Evolutionary conservation across 2,888 invertebrate genomes (phyloP), one percentile per base, ranked within the genome.

Genomic region (Amphipyra tragopoginis): DNA sequence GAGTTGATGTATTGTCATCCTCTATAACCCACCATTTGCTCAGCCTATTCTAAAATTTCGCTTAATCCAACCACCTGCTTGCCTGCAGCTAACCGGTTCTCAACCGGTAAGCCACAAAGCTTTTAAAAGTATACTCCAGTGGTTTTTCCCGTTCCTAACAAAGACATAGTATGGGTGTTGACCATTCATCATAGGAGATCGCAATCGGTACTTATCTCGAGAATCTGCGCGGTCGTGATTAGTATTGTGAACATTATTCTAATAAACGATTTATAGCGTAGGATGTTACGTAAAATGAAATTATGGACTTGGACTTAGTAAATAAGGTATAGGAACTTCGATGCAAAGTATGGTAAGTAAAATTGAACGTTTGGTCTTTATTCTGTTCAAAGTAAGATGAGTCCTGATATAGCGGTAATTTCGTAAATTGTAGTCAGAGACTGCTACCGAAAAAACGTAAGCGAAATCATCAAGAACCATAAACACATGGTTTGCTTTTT

Each of bases 181-280:
- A 77, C 84, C 88, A 90, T 91, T 91, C 86, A 91, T 91, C 90
- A 89, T 82, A 59, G 72, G 60, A 86, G 91, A 90, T 90, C 81
- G 77, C 82, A 89, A 91, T 90, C 90, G 83, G 49, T 61, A 74
- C 53, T 70, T 83, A 90, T 90, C 90, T 80, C 82, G 80, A 1
- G 13, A 52, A 70, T 70, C 70, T 82, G 74, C 70, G 75, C 82
- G 77, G 79, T 63, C 84, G 83, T 88, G 90, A 90, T 90, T 90
- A 90, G 86, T 87, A 83, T 83, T 86, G 88, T 87, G 88, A 85
- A 85, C 87, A 88, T 87, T 90, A 90, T 88, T 89, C 86, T 90
- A 90, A 89, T 90, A 86, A 82, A 79, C 83, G 82, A 87, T 87
- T 87, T 88, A 86, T 86, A 78, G 83, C 82, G 67, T 82, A 76